A percentile compares a stretch with the other conserved stretches of the same genome.
These are phyloP conservation scores for Drosophila watanabei DNA, from an alignment of 1,140 invertebrate genomes.

Conservation along the genomic window DNA sequence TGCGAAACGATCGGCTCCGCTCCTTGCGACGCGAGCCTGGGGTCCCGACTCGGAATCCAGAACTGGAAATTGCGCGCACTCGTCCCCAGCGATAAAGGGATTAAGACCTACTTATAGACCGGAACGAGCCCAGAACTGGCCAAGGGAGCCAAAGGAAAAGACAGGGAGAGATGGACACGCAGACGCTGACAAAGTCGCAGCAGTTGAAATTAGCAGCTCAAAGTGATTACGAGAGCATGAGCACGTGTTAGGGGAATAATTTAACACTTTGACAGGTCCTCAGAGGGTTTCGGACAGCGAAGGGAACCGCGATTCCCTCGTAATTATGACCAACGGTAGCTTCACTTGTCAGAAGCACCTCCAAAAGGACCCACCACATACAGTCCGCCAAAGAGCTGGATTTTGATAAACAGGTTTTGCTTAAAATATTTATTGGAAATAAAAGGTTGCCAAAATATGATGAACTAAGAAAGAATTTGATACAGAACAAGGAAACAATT, in stretches of 20 bases:
- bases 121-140: conserved; percentile 35
- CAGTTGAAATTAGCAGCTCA: conserved; percentile 69
- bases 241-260: conserved; percentile 69
- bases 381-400: background rate
- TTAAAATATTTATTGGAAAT: too few species aligned
- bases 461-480: background rate
- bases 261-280: conserved; percentile 48
- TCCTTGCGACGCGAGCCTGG: conserved; percentile 23
- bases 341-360: conserved; percentile 56
- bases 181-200: conserved; percentile 24
- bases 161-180: conserved; percentile 6
- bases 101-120: conserved; percentile 69
- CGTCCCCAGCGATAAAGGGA: conserved; percentile 74
- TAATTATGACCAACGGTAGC: conserved; percentile 74
- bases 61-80: conserved; percentile 64
- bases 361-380: conserved; percentile 56
- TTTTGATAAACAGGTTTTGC: background rate
- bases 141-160: background rate
- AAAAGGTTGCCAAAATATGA: background rate
- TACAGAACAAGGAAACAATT: background rate
- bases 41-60: conserved; percentile 5
- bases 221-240: conserved; percentile 68
- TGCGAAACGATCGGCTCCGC: conserved; percentile 78
- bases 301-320: background rate
- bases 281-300: background rate